Conservation (phyloP, 2,888 invertebrate species). For the Monoplex corrugatus region DNA sequence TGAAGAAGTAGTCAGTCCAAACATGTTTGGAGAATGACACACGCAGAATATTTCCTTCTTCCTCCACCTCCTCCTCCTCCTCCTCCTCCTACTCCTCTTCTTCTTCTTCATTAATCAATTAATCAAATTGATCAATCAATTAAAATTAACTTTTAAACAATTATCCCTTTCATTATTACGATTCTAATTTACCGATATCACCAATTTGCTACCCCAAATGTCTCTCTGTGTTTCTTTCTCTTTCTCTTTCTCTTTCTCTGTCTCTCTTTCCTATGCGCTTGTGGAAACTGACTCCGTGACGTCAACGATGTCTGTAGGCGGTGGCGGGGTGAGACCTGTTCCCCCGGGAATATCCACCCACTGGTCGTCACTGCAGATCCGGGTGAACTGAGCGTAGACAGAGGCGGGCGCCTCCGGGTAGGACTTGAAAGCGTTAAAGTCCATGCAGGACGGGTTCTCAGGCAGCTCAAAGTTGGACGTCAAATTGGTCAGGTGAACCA, state of each 20-base stretch:
- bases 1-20: no score
- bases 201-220: no score
- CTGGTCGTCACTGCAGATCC: constrained; percentile 5
- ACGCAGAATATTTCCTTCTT: no score
- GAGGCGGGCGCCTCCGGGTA: constrained; percentile 2
- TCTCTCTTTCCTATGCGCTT: neutral
- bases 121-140: neutral
- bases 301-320: neutral
- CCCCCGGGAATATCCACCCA: neutral
- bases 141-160: no score
- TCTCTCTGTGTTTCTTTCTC: no score
- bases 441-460: constrained; percentile 2
- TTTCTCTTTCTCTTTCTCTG: no score
- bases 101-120: neutral
- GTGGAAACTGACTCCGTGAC: neutral
- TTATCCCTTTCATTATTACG: no score
- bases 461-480: neutral
- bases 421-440: constrained; percentile 32
- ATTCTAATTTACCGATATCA: no score
- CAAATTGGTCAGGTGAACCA: neutral
- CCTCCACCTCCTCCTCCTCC: no score
- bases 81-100: no score
- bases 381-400: neutral
- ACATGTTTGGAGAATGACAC: neutral
- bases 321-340: neutral